These are phyloP conservation scores for Microplitis demolitor DNA, from an alignment of 1,140 invertebrate genomes.

Conservation along the genomic window DNA sequence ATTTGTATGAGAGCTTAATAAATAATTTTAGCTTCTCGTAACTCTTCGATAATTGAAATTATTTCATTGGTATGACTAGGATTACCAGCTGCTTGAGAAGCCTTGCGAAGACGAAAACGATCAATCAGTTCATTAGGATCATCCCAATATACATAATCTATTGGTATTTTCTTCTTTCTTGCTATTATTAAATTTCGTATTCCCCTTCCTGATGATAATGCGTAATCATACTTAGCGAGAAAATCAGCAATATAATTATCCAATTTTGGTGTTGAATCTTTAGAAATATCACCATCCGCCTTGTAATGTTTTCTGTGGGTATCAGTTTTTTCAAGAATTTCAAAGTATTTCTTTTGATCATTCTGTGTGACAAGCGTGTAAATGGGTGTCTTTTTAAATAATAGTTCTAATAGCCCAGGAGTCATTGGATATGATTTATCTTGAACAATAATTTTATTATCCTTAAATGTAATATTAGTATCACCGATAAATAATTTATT, in stretches of 20 bases:
- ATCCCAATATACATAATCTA: slow-evolving; percentile 13
- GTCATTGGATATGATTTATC: neutral
- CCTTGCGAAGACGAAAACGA: neutral
- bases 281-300: neutral
- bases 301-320: slow-evolving; percentile 8
- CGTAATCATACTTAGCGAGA: neutral
- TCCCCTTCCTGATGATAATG: neutral
- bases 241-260: neutral
- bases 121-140: slow-evolving; percentile 8
- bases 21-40: slow-evolving; percentile 7
- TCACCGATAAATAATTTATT: slow-evolving; percentile 1
- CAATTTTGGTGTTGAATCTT: neutral
- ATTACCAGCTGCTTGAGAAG: slow-evolving; percentile 11
- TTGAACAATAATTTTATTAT: no score
- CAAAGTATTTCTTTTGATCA: neutral
- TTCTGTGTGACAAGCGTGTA: neutral
- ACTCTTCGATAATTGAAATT: slow-evolving; percentile 12
- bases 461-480: neutral
- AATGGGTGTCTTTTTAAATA: slow-evolving; percentile 5
- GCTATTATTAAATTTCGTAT: neutral
- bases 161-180: neutral
- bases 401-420: neutral
- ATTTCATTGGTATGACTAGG: slow-evolving; percentile 4
- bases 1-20: neutral
- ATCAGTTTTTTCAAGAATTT: slow-evolving; percentile 5